Base-by-base conservation (phyloP, 2,797 vertebrate genomes). In the Channa striata region DNA sequence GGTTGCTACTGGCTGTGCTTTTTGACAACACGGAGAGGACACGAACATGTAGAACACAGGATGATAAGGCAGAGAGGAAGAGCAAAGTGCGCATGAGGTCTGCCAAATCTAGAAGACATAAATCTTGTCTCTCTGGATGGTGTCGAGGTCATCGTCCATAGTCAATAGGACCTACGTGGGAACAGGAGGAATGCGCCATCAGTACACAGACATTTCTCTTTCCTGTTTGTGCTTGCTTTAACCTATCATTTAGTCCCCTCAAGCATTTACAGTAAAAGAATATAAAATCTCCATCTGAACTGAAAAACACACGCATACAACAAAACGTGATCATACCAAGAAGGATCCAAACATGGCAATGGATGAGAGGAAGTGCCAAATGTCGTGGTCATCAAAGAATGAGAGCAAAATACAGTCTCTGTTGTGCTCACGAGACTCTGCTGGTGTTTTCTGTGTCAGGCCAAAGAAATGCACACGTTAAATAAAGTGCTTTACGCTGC, bases 281-380 rank as follows among this genome's bases (percentile, higher is more conserved):
- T 30, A 30, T 30, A 37, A 9, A 36, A 36, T 9, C 11, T 9
- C 36, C 8, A 37, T 12, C 36, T 12, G 10, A 37, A 17, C 37
- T 40, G 5, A 52, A 9, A 48, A 3, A 42, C 23, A 59, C 36
- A 37, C 4, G 11, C 36, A 37, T 11, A 37, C 12, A 33, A 20
- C 17, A 9, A 60, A 43, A 62, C 30, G 13, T 4, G 87, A 54
- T 80, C 74, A 3, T 88, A 98, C 98, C 95, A 99, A 89, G 91
- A 99, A 99, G 51, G 98, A 99, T 68, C 97, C 97, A n/a, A 99
- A 99, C 96, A 99, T 97, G 86, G 97, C 97, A 3, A 99, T 98
- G 82, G 98, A 99, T 37, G 98, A 99, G 49, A 99, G 94, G 75
- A 99, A 99, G 92, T 99, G 98, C 98, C 98, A 99, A 84, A 99